Evolutionary conservation across 2,888 invertebrate species (phyloP).

Genomic region (Eurytoma californica): DNA sequence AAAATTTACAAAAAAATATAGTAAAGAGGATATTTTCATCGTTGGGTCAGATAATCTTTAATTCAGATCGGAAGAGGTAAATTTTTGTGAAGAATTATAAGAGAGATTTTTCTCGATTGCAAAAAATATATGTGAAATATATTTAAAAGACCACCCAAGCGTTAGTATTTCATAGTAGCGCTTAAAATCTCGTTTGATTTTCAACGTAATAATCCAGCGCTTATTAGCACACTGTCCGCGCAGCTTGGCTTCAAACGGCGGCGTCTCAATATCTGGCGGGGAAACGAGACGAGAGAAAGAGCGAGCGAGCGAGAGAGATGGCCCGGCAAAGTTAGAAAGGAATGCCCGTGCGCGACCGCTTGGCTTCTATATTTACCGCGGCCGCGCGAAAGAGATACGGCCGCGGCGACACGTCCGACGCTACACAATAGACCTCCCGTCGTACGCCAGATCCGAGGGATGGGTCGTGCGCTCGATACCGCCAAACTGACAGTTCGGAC

Average conservation of each 20-base stretch:
- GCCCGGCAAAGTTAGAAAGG: constrained; percentile 42
- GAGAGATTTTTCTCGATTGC: too few species aligned
- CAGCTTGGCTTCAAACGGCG: not conserved
- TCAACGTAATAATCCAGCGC: not conserved
- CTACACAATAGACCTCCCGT: constrained; percentile 43
- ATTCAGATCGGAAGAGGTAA: too few species aligned
- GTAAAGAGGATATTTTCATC: too few species aligned
- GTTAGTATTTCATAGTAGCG: too few species aligned
- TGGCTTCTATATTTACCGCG: constrained; percentile 46
- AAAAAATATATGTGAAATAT: too few species aligned
- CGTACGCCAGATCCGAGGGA: constrained; percentile 1
- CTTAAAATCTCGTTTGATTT: not conserved
- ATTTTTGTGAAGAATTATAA: too few species aligned
- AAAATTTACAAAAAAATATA: too few species aligned
- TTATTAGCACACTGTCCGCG: not conserved
- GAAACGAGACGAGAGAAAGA: constrained; percentile 16
- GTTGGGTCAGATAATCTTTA: too few species aligned
- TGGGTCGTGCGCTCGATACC: not conserved
- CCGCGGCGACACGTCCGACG: constrained; percentile 14
- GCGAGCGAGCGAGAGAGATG: constrained; percentile 10
- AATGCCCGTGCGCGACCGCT: constrained; percentile 35
- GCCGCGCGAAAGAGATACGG: constrained; percentile 38
- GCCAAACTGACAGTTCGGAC: too few species aligned
- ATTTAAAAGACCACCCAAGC: too few species aligned
- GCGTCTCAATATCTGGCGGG: constrained; percentile 18